Evolutionary conservation across 2,797 vertebrate species (phyloP).

Genomic region (Rhyacichthys aspro): DNA sequence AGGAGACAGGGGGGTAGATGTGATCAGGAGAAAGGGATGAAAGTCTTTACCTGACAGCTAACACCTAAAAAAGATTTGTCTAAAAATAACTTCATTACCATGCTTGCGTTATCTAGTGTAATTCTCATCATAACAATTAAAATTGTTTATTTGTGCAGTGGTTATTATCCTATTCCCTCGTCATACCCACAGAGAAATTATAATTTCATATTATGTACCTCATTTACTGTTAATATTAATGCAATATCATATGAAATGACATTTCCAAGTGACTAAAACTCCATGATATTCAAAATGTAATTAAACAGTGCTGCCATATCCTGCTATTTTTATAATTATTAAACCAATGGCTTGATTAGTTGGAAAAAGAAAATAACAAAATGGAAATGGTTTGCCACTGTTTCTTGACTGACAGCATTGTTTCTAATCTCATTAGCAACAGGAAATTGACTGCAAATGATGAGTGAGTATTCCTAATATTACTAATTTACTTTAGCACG

Average conservation of each 20-base stretch:
- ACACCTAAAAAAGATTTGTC: conserved; percentile 7
- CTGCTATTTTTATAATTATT: conserved; percentile 77
- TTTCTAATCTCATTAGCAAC: conserved; percentile 80
- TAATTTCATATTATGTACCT: conserved; percentile 66
- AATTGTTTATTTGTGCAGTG: conserved; percentile 55
- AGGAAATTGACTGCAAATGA: conserved; percentile 82
- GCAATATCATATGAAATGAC: conserved; percentile 72
- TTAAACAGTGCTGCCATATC: conserved; percentile 75
- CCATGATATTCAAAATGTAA: conserved; percentile 76
- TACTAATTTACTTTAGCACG: conserved; percentile 67
- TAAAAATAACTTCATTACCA: conserved; percentile 36
- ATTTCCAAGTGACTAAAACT: conserved; percentile 68
- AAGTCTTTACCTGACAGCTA: conserved; percentile 9
- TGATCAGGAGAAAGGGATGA: conserved; percentile 15
- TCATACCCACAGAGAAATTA: conserved; percentile 52
- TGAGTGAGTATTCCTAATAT: conserved; percentile 76
- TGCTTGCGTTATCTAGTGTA: conserved; percentile 31
- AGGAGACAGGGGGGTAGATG: conserved; percentile 4
- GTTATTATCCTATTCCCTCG: conserved; percentile 56
- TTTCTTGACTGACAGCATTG: conserved; percentile 80
- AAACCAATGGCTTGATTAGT: conserved; percentile 69
- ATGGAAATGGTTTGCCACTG: conserved; percentile 68
- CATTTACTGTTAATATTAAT: conserved; percentile 72
- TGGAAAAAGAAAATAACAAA: conserved; percentile 59
- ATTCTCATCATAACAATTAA: conserved; percentile 50